phyloP scores from a whole-genome alignment of 2,797 vertebrate species.

The Hypotaenidia philippensis region DNA sequence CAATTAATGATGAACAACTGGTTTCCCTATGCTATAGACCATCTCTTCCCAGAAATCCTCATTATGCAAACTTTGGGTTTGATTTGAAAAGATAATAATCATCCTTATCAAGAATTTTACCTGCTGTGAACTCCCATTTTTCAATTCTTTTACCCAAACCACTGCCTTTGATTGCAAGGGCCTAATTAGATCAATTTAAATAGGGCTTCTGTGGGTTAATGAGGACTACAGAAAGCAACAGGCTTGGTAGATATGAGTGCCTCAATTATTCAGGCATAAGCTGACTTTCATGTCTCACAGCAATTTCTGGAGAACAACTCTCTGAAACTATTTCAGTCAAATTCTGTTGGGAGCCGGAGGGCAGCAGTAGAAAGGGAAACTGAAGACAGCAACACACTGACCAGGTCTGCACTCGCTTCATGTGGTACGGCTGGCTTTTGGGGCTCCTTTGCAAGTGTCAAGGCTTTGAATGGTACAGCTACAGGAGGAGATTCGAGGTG shows the following conservation, averaged over 20 bases:
- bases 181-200: not conserved
- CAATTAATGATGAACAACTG: constrained; percentile 3
- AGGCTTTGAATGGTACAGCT: not conserved
- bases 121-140: not conserved
- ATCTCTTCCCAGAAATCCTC: not conserved
- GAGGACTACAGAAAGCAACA: not conserved
- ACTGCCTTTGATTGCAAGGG: not conserved
- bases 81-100: not conserved
- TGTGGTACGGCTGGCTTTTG: not conserved
- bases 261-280: not conserved
- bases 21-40: not conserved
- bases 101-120: not conserved
- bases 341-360: not conserved
- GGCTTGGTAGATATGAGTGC: not conserved
- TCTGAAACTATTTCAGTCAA: not conserved
- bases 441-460: not conserved
- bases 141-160: not conserved
- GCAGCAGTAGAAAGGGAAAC: not conserved
- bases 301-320: not conserved
- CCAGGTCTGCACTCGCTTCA: not conserved
- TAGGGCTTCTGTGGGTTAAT: not conserved
- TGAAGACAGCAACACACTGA: not conserved
- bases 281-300: not conserved
- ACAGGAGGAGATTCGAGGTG: not conserved
- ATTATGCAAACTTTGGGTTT: not conserved